These are phyloP conservation scores for Nymphicus hollandicus DNA, from an alignment of 2,113 vertebrate genomes.

Conservation along the genomic window DNA sequence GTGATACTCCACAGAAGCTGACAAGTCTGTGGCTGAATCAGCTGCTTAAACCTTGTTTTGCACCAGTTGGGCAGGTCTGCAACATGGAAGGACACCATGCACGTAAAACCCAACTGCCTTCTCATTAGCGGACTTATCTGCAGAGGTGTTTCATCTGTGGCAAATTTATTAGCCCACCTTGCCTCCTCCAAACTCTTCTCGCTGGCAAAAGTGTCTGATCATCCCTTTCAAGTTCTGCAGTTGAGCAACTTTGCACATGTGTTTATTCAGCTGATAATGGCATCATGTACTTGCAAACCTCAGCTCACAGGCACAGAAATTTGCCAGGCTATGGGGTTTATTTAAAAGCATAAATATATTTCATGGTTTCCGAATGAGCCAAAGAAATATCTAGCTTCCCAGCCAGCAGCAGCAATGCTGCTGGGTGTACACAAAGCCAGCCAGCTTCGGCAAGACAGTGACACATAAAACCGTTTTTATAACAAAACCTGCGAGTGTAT, in stretches of 20 bases:
- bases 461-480: not conserved
- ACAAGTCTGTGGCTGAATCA: not conserved
- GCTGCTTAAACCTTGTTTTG: not conserved
- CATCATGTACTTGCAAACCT: not conserved
- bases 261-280: not conserved
- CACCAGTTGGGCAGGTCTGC: not conserved
- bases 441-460: not conserved
- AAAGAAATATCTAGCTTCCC: not conserved
- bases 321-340: not conserved
- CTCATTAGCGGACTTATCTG: not conserved
- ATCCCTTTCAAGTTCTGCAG: not conserved
- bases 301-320: not conserved
- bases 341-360: not conserved
- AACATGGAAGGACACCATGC: not conserved
- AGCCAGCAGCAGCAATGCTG: not conserved
- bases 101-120: not conserved
- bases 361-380: not conserved
- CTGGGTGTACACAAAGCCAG: not conserved
- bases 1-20: not conserved
- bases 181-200: not conserved
- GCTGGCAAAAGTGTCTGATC: not conserved
- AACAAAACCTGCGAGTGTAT: slow-evolving; percentile 28
- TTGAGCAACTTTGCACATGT: not conserved
- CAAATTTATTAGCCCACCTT: not conserved
- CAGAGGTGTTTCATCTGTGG: not conserved